Percentiles rank a stretch among this genome's conserved stretches.
These are phyloP conservation scores for Microcebus griseorufus DNA, from an alignment of 2,113 vertebrate species.

Conservation along the genomic window DNA sequence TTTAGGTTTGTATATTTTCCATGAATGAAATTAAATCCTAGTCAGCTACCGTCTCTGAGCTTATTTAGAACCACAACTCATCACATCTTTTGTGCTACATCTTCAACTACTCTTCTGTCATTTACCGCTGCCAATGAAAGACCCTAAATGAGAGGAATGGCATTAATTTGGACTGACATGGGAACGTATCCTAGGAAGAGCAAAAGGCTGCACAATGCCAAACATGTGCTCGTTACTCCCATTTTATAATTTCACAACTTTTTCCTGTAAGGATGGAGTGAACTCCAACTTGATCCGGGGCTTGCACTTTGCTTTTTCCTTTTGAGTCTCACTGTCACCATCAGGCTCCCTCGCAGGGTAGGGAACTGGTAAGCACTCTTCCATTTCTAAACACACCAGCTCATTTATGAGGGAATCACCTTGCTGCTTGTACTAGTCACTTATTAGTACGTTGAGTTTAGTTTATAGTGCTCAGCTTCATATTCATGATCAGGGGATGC, in stretches of 20 bases:
- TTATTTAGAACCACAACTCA: neutral
- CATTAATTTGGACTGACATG: neutral
- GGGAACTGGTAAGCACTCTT: slow-evolving; percentile 27
- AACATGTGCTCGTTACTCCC: neutral
- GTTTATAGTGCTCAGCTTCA: slow-evolving; percentile 74
- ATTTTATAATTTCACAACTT: neutral
- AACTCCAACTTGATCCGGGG: neutral
- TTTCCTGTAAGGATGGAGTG: neutral
- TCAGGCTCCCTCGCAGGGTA: neutral
- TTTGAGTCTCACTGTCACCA: neutral
- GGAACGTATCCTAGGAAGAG: neutral
- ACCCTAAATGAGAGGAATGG: neutral
- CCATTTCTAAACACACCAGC: slow-evolving; percentile 66
- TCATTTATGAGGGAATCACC: slow-evolving; percentile 75
- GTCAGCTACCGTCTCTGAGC: neutral
- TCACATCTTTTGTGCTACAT: neutral
- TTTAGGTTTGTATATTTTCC: neutral
- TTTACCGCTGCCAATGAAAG: neutral
- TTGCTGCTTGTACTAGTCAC: slow-evolving; percentile 71
- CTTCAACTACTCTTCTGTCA: neutral
- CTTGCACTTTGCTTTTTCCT: neutral
- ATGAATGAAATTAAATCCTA: neutral
- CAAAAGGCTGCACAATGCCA: neutral
- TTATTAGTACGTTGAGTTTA: slow-evolving; percentile 77
- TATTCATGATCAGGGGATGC: slow-evolving; percentile 75